Conservation (phyloP, 2,888 invertebrate genomes). For the Acholoe squamosa region DNA sequence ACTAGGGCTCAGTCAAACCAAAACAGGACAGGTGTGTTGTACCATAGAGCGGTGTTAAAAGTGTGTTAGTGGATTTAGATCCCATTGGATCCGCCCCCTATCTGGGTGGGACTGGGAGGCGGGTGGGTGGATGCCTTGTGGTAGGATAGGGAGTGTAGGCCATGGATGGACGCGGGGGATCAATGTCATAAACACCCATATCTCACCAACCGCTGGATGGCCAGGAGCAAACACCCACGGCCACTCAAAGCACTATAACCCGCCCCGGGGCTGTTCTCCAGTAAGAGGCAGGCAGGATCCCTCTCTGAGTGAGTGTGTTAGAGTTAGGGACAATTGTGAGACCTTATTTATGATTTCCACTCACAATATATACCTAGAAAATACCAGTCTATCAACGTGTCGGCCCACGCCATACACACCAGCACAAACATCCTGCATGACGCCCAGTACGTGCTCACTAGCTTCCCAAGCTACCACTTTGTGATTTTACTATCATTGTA, state of each 20-base stretch:
- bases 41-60: neutral
- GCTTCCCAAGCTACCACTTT: too few relatives aligned
- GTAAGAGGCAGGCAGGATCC: neutral
- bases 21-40: neutral
- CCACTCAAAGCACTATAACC: neutral
- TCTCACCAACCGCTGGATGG: neutral
- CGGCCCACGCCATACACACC: too few relatives aligned
- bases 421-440: too few relatives aligned
- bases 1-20: too few relatives aligned
- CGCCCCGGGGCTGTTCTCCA: neutral
- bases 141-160: neutral
- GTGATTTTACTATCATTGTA: too few relatives aligned
- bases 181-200: constrained; percentile 27
- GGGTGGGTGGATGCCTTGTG: neutral
- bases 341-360: too few relatives aligned
- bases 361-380: too few relatives aligned
- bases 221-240: neutral
- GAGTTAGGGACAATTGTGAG: too few relatives aligned
- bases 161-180: neutral
- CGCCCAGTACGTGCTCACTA: too few relatives aligned
- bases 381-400: too few relatives aligned
- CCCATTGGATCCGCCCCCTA: too few relatives aligned
- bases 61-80: neutral
- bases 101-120: neutral
- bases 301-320: too few relatives aligned